Percentiles rank a stretch among this genome's conserved stretches.
phyloP scores from a whole-genome alignment of 1,140 invertebrate species.

The Colletes gigas region DNA sequence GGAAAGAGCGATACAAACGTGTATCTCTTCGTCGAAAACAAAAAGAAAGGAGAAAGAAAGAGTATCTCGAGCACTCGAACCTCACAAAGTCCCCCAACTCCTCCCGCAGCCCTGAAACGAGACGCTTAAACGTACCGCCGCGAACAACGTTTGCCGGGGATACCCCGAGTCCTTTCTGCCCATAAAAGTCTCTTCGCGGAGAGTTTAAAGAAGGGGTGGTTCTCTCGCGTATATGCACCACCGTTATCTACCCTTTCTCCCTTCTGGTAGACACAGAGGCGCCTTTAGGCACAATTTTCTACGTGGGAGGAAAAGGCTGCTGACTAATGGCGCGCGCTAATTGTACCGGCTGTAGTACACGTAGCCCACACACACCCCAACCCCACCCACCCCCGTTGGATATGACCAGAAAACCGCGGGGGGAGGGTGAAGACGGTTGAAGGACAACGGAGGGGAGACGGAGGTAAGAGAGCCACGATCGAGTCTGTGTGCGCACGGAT shows the following conservation, averaged over 20 bases:
- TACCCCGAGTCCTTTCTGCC: constrained; percentile 35
- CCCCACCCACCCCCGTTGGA: constrained; percentile 3
- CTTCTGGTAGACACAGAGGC: constrained; percentile 57
- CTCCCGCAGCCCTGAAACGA: constrained; percentile 3
- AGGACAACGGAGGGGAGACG: neutral
- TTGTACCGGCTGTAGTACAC: constrained; percentile 58
- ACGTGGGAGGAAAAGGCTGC: constrained; percentile 63
- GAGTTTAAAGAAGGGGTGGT: constrained; percentile 42
- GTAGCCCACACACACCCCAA: constrained; percentile 8
- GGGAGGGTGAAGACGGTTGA: neutral
- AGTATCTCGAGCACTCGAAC: constrained; percentile 30
- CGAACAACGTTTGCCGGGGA: constrained; percentile 57
- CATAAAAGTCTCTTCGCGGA: constrained; percentile 37
- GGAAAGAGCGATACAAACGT: constrained; percentile 35
- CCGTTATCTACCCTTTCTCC: constrained; percentile 55
- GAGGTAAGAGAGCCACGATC: neutral
- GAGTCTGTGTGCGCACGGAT: constrained; percentile 19
- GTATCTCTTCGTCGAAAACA: neutral
- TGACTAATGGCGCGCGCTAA: constrained; percentile 73
- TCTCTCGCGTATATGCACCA: constrained; percentile 13
- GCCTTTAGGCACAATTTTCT: constrained; percentile 65
- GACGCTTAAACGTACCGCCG: constrained; percentile 25
- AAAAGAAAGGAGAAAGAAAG: neutral
- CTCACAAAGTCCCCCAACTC: constrained; percentile 15
- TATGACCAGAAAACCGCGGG: constrained; percentile 27